phyloP scores from a whole-genome alignment of 2,113 vertebrate genomes.

The Mugil cephalus region DNA sequence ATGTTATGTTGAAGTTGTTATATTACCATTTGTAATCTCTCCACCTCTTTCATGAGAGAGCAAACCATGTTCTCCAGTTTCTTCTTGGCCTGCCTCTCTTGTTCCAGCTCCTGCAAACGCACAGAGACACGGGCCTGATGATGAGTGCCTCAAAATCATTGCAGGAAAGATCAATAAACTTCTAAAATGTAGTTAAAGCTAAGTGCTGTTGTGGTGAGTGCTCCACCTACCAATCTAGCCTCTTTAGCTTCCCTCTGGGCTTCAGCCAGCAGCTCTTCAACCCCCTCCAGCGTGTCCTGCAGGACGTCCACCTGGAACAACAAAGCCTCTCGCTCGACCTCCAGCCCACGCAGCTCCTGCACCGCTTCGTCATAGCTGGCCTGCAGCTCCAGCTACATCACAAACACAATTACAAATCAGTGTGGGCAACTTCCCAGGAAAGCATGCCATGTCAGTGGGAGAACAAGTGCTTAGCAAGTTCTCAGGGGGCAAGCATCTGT shows the following conservation, averaged over 20 bases:
- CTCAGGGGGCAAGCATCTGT: constrained; percentile 38
- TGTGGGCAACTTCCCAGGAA: constrained; percentile 53
- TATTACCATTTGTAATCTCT: constrained; percentile 80
- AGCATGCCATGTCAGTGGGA: constrained; percentile 42
- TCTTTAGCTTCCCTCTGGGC: constrained; percentile 79
- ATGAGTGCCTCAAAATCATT: background rate
- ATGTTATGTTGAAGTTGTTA: constrained; percentile 23
- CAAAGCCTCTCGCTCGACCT: constrained; percentile 82
- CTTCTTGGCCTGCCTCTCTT: constrained; percentile 71
- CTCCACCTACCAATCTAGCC: constrained; percentile 61
- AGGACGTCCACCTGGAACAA: constrained; percentile 86
- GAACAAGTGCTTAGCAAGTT: constrained; percentile 25
- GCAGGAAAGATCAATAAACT: background rate
- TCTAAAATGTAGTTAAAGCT: background rate
- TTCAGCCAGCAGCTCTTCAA: constrained; percentile 85
- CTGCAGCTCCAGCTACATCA: constrained; percentile 81
- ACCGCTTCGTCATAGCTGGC: constrained; percentile 80
- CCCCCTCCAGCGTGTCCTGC: constrained; percentile 83
- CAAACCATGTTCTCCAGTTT: constrained; percentile 75
- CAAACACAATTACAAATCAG: constrained; percentile 48
- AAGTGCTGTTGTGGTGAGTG: background rate
- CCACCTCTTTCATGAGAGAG: constrained; percentile 78
- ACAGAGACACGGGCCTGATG: constrained; percentile 18
- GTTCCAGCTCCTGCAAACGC: constrained; percentile 77
- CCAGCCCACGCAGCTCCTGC: constrained; percentile 81